Evolutionary conservation across 2,113 vertebrate genomes (phyloP), one percentile per base, ranked within the genome.

Genomic region (Pelecanoides urinatrix): DNA sequence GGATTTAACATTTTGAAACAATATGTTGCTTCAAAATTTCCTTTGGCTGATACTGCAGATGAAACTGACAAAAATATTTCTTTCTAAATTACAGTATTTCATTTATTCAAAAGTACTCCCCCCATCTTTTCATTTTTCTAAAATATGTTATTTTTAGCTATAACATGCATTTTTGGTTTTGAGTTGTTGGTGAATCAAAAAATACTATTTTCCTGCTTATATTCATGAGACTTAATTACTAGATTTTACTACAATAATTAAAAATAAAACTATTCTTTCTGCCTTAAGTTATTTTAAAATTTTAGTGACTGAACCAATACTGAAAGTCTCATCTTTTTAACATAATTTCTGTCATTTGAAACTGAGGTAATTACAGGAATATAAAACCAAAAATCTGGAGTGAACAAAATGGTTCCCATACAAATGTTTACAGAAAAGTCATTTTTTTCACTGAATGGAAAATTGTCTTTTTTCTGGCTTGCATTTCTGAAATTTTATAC

Each of bases 11-110:
- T 5, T 58, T 73, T 25, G 15, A 47, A 92, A 84, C 13, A 59
- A 16, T 16, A 34, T 16, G 2, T 29, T 92, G 21, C 9, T 87
- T 84, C 19, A 80, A 68, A 92, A 45, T 87, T 36, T 85, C 7
- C 4, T 74, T 77, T 88, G 8, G 22, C 10, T 26, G 10, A 6
- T 38, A 25, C 22, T 42, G 17, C 16, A 72, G 12, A 40, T 2
- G 77, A 90, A 89, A 53, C 4, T 44, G 6, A 6, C 1, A 59
- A 50, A 49, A 42, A 11, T 0, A 0, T 2, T 7, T 53, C 52
- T 74, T 80, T 2, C 3, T 62, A 44, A 56, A 49, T 44, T 32
- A 47, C 7, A 47, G 9, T 58, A 49, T 65, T 93, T 49, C 13
- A 38, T 70, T 86, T 88, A 15, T 55, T 34, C 30, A 30, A 66